phyloP scores from a whole-genome alignment of 2,888 invertebrate species.

The Eupeodes luniger region DNA sequence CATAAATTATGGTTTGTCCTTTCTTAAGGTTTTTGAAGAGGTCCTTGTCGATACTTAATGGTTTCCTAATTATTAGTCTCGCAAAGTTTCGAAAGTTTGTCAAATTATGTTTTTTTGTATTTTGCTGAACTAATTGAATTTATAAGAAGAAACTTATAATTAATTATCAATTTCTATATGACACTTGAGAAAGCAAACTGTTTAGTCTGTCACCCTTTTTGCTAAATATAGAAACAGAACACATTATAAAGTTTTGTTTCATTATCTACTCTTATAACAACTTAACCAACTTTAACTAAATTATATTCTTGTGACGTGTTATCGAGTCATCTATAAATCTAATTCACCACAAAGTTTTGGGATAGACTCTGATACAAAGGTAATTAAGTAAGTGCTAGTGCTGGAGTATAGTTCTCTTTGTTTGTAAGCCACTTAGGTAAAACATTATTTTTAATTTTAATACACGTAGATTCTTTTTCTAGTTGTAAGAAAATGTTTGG shows the following conservation, averaged over 20 bases:
- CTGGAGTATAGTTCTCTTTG: not conserved
- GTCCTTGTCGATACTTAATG: not conserved
- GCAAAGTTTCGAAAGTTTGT: constrained; percentile 2
- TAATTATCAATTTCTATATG: not conserved
- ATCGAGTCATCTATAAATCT: not conserved
- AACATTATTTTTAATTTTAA: not conserved
- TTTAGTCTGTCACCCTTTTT: not conserved
- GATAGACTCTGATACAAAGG: not conserved
- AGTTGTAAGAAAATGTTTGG: not conserved
- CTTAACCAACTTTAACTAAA: not conserved
- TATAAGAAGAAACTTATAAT: not conserved
- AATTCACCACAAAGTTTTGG: not conserved
- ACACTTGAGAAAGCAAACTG: not conserved
- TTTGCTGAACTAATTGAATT: not conserved
- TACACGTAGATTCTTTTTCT: not conserved
- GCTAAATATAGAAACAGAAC: not conserved
- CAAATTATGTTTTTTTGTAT: not conserved
- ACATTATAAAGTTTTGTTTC: not conserved
- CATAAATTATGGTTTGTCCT: no score
- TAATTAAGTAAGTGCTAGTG: constrained; percentile 11
- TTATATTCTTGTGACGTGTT: constrained; percentile 1
- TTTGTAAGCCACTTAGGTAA: constrained; percentile 6
- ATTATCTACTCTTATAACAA: not conserved
- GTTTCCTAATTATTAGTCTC: not conserved
- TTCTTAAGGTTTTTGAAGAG: not conserved